Evolutionary conservation across 2,888 invertebrate genomes (phyloP), one percentile per base, ranked within the genome.

Genomic region (Nephrotoma appendiculata): DNA sequence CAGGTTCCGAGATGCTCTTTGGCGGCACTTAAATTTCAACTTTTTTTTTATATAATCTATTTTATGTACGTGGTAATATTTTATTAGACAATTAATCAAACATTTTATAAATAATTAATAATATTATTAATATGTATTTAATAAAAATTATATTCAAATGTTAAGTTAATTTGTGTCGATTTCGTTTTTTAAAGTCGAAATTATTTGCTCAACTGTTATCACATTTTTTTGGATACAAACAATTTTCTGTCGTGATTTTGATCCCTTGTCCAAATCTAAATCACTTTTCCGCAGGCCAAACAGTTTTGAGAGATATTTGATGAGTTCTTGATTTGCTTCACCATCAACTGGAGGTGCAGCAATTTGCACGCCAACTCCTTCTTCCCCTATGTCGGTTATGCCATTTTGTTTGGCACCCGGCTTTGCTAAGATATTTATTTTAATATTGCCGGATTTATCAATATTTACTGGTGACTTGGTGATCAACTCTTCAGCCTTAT

Each of bases 271-370:
- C 86, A 96, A 90, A 0, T 92, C 92, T 0, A 96, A 92, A 89
- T 95, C 94, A 88, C 95, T 95, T 91, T 96, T 96, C 87, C 94
- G 93, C 1, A 96, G 89, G 11, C 94, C 94, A 48, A 96, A 90
- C n/a, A 96, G 91, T 88, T 93, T 93, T 0, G 96, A 93, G 86
- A 96, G 91, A 89, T 94, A 96, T 90, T 95, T 95, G 0, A 96
- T 92, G 7, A 96, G 92, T 90, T 96, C 96, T 52, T 94, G 92
- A 89, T 96, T 96, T 11, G 96, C 96, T 91, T 96, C 95, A 3
- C 96, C 96, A 89, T 96, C 96, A 5, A 94, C 93, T 0, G 96
- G 96, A n/a, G 96, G 96, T 1, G 96, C 96, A 87, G 94, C 94
- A 88, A 96, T 96, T 90, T 96, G 95, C 12, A 96, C 92, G n/a